Evolutionary conservation across 2,797 vertebrate genomes (phyloP), one percentile per base, ranked within the genome.

Genomic region (Silurus aristotelis): DNA sequence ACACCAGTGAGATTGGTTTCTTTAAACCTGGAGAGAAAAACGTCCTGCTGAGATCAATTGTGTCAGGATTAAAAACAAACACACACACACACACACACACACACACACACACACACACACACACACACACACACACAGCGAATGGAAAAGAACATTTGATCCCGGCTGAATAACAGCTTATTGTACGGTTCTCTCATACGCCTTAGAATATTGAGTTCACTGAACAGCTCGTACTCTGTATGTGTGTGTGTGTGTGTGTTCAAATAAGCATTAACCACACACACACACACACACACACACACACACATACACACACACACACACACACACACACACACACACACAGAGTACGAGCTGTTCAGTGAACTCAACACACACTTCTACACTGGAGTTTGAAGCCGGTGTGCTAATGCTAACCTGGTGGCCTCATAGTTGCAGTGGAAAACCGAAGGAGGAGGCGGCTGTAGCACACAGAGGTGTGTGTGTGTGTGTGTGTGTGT

Each of bases 121-220:
- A 70, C 31, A 38, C 66, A 68, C 66, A 68, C 68, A 43, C 71
- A 73, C 72, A 67, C 20, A 38, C 13, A 19, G 20, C 66, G 46
- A 81, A 82, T 38, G 78, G 77, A 76, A 63, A 85, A 81, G 68
- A 76, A 82, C 79, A 82, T 43, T 31, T 67, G 56, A 64, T 75
- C 68, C 78, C 46, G 17, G 22, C 46, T 81, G 84, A 85, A 68
- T 48, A 85, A 75, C 25, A 31, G 60, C 56, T 56, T 75, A 67
- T 67, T 67, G 70, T 58, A 27, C 68, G 66, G 68, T 84, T 84
- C 67, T 61, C 84, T 63, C 68, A 66, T 55, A 22, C 17, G 52
- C 56, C 64, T 80, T 20, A 80, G 25, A 73, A 75, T 60, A 85
- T 15, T 25, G 22, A 81, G 68, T 19, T 71, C 19, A 22, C 38